These are phyloP conservation scores for Maniola hyperantus DNA, from an alignment of 2,888 invertebrate species.

Conservation along the genomic window DNA sequence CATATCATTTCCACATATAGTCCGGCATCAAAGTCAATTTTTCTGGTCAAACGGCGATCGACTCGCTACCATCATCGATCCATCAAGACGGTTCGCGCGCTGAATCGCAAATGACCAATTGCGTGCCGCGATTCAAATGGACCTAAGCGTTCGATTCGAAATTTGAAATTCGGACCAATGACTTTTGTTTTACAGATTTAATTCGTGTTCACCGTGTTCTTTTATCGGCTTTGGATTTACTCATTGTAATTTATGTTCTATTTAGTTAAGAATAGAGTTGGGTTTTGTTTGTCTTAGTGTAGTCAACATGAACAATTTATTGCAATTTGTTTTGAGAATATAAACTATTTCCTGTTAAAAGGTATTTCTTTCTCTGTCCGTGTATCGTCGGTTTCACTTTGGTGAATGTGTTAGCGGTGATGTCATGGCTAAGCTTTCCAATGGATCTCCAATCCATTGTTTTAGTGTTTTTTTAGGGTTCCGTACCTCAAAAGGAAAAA, in stretches of 20 bases:
- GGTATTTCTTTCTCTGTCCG: conserved; percentile 59
- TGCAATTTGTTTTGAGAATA: conserved; percentile 72
- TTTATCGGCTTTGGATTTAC: conserved; percentile 31
- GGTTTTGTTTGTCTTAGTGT: conserved; percentile 39
- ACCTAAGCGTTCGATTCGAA: conserved; percentile 58
- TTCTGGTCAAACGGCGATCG: conserved; percentile 75
- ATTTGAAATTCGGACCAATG: conserved; percentile 69
- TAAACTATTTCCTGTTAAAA: conserved; percentile 78
- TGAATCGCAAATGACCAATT: conserved; percentile 78
- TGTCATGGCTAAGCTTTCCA: conserved; percentile 63
- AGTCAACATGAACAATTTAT: conserved; percentile 54
- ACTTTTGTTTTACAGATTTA: conserved; percentile 62
- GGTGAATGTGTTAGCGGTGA: conserved; percentile 51
- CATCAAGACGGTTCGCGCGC: conserved; percentile 71
- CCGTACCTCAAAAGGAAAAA: no score
- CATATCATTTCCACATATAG: conserved; percentile 23
- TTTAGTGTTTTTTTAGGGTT: conserved; percentile 39
- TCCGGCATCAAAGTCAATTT: conserved; percentile 33
- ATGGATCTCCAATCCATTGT: conserved; percentile 53
- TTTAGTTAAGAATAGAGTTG: conserved; percentile 36
- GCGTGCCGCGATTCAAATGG: conserved; percentile 61
- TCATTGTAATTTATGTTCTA: conserved; percentile 29
- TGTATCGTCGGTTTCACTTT: conserved; percentile 68
- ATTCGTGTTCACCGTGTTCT: conserved; percentile 47
- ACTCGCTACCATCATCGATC: conserved; percentile 70